Evolutionary conservation across 2,797 vertebrate genomes (phyloP), one percentile per base, ranked within the genome.

Genomic region (Rhinophrynus dorsalis): DNA sequence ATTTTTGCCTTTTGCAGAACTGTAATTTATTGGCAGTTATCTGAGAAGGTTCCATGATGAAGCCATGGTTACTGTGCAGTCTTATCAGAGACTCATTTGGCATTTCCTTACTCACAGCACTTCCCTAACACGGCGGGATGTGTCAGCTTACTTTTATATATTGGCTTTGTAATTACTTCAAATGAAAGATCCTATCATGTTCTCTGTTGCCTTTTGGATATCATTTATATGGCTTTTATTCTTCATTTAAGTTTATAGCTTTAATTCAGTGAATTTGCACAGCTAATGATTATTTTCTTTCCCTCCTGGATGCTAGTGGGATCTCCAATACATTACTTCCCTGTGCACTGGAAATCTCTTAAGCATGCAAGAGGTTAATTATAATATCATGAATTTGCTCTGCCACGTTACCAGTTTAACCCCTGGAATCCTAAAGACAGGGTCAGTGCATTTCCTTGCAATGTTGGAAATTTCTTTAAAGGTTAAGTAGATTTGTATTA

Each of bases 1-100:
- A 73, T 66, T 60, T 73, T 35, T 60, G 62, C 54, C 48, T 57
- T 73, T 73, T 59, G 13, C 55, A 52, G 62, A 73, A 66, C 51
- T 73, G 54, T 51, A 45, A 66, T 67, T 65, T 66, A 73, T 67
- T 67, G 62, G 24, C 29, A 12, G 52, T 73, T 66, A 73, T 37
- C 35, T 67, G 60, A 67, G 54, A 9, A 54, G 18, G 26, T 45
- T 73, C 45, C 54, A 73, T 73, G 69, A 55, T 60, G 70, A 35
- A 73, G 70, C 57, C 70, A 73, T 73, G 70, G 70, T 73, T 66
- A 73, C 62, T 54, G 40, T 66, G 70, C 55, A 60, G 3, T 30
- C 45, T 73, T 60, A 73, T 73, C 70, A 66, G 70, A 6, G 26
- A 55, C 35, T 67, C 20, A 73, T 73, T 67, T 66, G 38, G 37